Base-by-base conservation (phyloP, 2,113 vertebrate genomes). In the Notothenia rossii region DNA sequence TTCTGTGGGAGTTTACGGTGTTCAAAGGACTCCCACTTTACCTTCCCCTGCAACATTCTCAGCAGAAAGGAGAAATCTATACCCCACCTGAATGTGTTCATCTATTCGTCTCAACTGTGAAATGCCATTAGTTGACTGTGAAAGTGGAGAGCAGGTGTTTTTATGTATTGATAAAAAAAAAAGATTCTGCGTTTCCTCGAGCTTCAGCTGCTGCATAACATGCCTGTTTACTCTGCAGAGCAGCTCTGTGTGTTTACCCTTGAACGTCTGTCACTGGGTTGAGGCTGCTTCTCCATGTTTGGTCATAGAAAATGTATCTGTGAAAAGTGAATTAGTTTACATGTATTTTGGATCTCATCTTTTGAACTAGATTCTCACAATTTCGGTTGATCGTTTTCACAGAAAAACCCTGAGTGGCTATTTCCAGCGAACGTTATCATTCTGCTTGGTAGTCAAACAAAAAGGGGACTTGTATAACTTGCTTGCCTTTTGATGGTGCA, bases 21-120 rank as follows among this genome's bases (percentile, higher is more conserved):
- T 87, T 89, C 84, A 91, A 81, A 89, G 74, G 69, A 89, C 29
- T 75, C 75, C 81, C 77, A 62, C 61, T 91, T 90, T 84, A 78
- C 53, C 70, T 77, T 64, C 40, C 75, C 58, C 65, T 69, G n/a
- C 58, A 69, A 81, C 83, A 48, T 80, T 82, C 76, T 63, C 7
- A 70, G 64, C 74, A 58, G 62, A 72, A 9, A 81, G 76, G 25
- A 67, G 60, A 62, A 59, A 79, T 72, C 14, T 62, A 12, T 73
- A 60, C 54, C 20, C 70, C 22, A 14, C 14, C 36, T 71, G 36
- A 2, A 5, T 18, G 53, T 40, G 40, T 45, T 59, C 29, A 49
- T 72, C 63, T 62, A 18, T 45, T 67, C 14, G 50, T 83, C 50
- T 81, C 86, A 63, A 61, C 13, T 10, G 62, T 10, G 22, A 76